Conservation (phyloP, 2,797 vertebrate species). For the Gorsachius magnificus region DNA sequence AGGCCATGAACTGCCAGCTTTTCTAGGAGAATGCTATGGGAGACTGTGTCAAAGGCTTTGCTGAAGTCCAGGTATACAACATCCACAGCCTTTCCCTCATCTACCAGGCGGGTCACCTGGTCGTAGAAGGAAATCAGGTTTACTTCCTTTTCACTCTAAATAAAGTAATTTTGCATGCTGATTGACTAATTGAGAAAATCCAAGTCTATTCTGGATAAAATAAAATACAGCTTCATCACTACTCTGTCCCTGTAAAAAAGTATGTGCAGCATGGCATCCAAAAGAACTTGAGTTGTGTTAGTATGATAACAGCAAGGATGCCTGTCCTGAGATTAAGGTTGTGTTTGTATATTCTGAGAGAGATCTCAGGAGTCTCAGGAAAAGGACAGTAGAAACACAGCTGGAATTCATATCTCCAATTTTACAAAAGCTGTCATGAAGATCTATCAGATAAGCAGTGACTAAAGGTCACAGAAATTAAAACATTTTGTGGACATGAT, state of each 20-base stretch:
- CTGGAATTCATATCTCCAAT: not conserved
- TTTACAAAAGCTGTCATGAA: not conserved
- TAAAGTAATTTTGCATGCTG: not conserved
- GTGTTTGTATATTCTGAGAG: not conserved
- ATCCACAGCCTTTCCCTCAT: too few relatives aligned
- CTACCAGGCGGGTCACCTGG: too few relatives aligned
- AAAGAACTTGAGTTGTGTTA: not conserved
- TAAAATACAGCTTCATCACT: not conserved
- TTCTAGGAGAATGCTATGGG: too few relatives aligned
- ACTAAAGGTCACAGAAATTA: not conserved
- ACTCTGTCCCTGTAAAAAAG: not conserved
- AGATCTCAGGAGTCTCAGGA: not conserved
- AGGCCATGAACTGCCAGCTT: too few relatives aligned
- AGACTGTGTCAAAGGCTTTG: too few relatives aligned
- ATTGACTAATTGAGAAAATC: not conserved
- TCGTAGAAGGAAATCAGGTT: too few relatives aligned
- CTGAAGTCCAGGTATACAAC: too few relatives aligned
- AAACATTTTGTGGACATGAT: not conserved
- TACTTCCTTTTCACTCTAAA: not conserved
- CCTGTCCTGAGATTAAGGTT: not conserved
- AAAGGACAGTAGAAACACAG: not conserved
- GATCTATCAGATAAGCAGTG: not conserved
- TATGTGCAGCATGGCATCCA: not conserved
- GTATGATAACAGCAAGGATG: not conserved
- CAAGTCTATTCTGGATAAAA: not conserved